A percentile compares a stretch with the other conserved stretches of the same genome.
Evolutionary conservation across 92 coral and sea anemone genomes (phyloP).

Genomic region (Epizoanthus illoricatus): DNA sequence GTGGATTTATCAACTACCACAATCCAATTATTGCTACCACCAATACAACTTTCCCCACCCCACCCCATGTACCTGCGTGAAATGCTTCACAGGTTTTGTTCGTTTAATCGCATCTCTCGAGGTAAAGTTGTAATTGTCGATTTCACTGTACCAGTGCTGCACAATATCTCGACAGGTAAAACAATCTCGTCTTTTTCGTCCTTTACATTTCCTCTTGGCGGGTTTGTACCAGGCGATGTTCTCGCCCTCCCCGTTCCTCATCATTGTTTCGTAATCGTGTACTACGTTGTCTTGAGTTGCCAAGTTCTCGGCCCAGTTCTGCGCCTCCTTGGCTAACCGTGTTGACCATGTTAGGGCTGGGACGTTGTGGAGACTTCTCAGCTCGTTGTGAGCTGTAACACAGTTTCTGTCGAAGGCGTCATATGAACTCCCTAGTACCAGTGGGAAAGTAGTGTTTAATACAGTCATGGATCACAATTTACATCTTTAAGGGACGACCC

Average conservation of each 20-base stretch:
- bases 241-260: constrained; percentile 55
- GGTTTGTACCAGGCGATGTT: constrained; percentile 52
- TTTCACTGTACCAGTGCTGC: constrained; percentile 47
- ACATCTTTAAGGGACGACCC: too few relatives aligned
- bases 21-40: too few relatives aligned
- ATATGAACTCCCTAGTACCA: constrained; percentile 33
- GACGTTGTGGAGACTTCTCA: constrained; percentile 44
- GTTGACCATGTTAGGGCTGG: constrained; percentile 54
- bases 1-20: too few relatives aligned
- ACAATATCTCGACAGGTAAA: constrained; percentile 47
- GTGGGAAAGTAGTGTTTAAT: background rate
- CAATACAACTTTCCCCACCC: background rate
- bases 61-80: constrained; percentile 41
- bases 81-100: constrained; percentile 42
- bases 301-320: constrained; percentile 52
- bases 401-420: constrained; percentile 56
- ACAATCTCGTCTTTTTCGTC: constrained; percentile 29
- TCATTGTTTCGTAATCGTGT: constrained; percentile 53
- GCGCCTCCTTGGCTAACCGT: constrained; percentile 54
- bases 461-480: too few relatives aligned
- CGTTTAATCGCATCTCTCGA: constrained; percentile 30
- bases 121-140: constrained; percentile 49
- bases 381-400: constrained; percentile 46
- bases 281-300: constrained; percentile 46
- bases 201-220: constrained; percentile 38